Evolutionary conservation across 2,113 vertebrate species (phyloP), one percentile per base, ranked within the genome.

Genomic region (Pteropus alecto): DNA sequence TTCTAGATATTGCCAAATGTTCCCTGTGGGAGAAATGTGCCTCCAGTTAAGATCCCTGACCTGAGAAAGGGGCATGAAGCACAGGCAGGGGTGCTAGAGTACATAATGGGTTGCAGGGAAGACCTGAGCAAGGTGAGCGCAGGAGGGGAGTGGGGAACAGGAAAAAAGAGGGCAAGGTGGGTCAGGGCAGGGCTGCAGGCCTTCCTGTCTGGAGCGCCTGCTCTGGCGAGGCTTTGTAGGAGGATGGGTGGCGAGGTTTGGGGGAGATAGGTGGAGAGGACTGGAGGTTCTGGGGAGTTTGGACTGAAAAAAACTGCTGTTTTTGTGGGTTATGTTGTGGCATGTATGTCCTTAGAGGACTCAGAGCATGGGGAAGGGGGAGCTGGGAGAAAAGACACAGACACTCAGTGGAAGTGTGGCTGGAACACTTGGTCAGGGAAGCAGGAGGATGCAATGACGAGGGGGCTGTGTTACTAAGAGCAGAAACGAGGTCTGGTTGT

Each of bases 381-480:
- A n/a, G 48, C 15, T 0, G 4, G 67, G 22, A 58, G 30, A 48
- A 65, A 18, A 19, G 73, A 63, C 1, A 5, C 89, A 56, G 56
- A 56, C 10, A 6, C 0, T 0, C 1, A 0, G 21, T 5, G 46
- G 18, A 48, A 35, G 41, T 7, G 10, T 22, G 16, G 46, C 19
- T 9, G 51, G 78, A 15, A 9, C 54, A 38, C 56, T 15, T 9
- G 65, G 24, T 5, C 7, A 14, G 68, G 41, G n/a, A 16, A 33
- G 22, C 11, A 5, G 54, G 28, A 19, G 60, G 77, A 67, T 2
- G 58, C 6, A 0, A 9, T 54, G 96, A 84, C 30, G 0, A 48
- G 58, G 65, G 35, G 14, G 67, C 73, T 43, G 18, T 13, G 5
- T 18, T 54, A n/a, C 46, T 54, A 43, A 33, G 60, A 74, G 65